A percentile compares a stretch with the other conserved stretches of the same genome.
These are phyloP conservation scores for Heterodera schachtii DNA, from an alignment of 1,140 invertebrate species.

Conservation along the genomic window DNA sequence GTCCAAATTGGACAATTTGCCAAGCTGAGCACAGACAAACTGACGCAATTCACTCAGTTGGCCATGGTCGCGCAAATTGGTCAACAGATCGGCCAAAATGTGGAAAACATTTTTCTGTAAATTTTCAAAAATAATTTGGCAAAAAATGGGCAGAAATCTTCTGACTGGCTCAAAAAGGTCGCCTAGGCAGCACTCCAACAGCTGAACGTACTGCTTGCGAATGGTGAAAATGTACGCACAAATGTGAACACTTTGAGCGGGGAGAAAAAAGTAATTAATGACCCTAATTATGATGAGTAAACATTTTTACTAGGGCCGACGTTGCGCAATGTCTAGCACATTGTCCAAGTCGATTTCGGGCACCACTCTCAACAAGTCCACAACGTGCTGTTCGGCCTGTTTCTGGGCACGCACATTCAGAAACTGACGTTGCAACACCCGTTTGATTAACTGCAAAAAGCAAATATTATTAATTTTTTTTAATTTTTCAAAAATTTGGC, in stretches of 20 bases:
- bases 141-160: too few species aligned
- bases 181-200: slow-evolving; percentile 46
- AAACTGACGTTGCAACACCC: slow-evolving; percentile 2
- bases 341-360: slow-evolving; percentile 35
- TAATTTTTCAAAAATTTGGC: too few species aligned
- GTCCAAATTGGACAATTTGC: slow-evolving; percentile 8
- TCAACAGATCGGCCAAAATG: slow-evolving; percentile 37
- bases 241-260: slow-evolving; percentile 39
- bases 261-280: too few species aligned
- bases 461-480: slow-evolving; percentile 12
- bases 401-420: slow-evolving; percentile 31
- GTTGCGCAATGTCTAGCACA: slow-evolving; percentile 37
- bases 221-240: slow-evolving; percentile 53
- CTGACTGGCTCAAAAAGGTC: slow-evolving; percentile 35
- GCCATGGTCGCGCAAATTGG: slow-evolving; percentile 32
- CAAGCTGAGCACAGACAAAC: slow-evolving; percentile 25
- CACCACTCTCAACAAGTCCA: slow-evolving; percentile 40
- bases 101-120: slow-evolving; percentile 37
- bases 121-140: too few species aligned
- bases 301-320: slow-evolving; percentile 41
- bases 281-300: slow-evolving; percentile 25
- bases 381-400: slow-evolving; percentile 23
- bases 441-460: slow-evolving; percentile 19
- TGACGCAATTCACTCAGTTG: slow-evolving; percentile 22
- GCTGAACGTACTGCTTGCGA: slow-evolving; percentile 42